Conservation (phyloP, 2,888 invertebrate genomes). For the Sceliomorpha sp. region DNA sequence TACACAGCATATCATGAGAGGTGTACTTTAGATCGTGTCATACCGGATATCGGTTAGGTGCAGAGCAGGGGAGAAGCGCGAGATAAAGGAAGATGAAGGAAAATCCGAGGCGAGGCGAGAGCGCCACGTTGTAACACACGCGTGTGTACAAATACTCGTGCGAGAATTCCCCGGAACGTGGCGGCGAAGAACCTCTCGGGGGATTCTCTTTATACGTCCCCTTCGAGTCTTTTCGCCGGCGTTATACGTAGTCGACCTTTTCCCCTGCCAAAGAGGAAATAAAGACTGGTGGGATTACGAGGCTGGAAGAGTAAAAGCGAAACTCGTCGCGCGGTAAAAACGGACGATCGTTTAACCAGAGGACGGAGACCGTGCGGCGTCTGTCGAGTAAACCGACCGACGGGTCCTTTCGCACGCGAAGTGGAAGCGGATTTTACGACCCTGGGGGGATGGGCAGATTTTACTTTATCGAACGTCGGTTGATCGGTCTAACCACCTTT, state of each 20-base stretch:
- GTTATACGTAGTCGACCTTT: neutral
- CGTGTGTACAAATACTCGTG: slow-evolving; percentile 28
- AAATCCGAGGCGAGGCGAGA: slow-evolving; percentile 14
- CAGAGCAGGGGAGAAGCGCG: slow-evolving; percentile 8
- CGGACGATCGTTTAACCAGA: slow-evolving; percentile 64
- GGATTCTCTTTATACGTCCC: slow-evolving; percentile 12
- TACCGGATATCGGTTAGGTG: slow-evolving; percentile 11
- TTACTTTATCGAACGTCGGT: no score
- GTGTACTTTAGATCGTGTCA: slow-evolving; percentile 19
- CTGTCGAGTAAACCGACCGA: no score
- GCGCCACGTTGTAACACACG: slow-evolving; percentile 22
- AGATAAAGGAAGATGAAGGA: slow-evolving; percentile 22
- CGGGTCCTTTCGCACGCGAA: no score
- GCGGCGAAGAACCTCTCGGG: neutral
- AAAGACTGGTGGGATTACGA: slow-evolving; percentile 10
- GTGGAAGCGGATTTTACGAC: no score
- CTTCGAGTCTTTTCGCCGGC: slow-evolving; percentile 14
- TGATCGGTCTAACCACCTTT: no score
- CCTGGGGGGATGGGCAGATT: no score
- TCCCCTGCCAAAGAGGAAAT: neutral
- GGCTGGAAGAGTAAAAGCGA: slow-evolving; percentile 13
- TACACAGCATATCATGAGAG: no score
- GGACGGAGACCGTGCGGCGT: slow-evolving; percentile 7
- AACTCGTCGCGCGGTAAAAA: slow-evolving; percentile 68
- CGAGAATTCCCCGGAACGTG: slow-evolving; percentile 11